Percentiles rank a stretch among this genome's conserved stretches.
Evolutionary conservation across 2,797 vertebrate species (phyloP).

Genomic region (Linurgus olivaceus): DNA sequence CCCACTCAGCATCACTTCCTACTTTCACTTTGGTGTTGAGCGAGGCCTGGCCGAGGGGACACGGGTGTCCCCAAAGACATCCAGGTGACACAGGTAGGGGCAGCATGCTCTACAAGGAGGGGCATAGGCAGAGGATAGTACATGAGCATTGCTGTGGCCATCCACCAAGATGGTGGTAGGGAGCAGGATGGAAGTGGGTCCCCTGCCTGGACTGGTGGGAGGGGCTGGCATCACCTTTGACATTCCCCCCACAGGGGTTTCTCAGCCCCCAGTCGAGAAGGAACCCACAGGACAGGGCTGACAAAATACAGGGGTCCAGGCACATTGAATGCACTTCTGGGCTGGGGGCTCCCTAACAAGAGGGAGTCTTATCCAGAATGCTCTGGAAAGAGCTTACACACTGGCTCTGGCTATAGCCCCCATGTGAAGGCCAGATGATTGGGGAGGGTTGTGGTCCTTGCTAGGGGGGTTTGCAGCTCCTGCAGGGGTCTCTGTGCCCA

Average conservation of each 20-base stretch:
- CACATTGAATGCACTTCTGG: rapidly evolving
- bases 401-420: background rate
- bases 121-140: rapidly evolving
- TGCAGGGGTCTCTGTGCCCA: background rate
- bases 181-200: rapidly evolving
- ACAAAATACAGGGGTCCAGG: background rate
- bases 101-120: rapidly evolving
- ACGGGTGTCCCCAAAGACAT: background rate
- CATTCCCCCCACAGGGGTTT: rapidly evolving
- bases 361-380: background rate
- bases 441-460: background rate
- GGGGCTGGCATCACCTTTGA: background rate
- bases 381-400: background rate
- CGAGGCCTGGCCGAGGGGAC: background rate
- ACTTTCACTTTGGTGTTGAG: conserved; percentile 17
- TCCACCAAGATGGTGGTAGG: too few species aligned
- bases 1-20: conserved; percentile 39
- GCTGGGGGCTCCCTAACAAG: background rate
- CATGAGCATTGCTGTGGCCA: rapidly evolving
- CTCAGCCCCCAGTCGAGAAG: background rate
- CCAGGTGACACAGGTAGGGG: conserved; percentile 1
- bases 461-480: background rate
- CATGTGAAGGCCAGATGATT: background rate
- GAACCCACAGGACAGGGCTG: rapidly evolving
- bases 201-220: too few species aligned